Conservation (phyloP, 2,888 invertebrate species). For the Stenoptilia bipunctidactyla region DNA sequence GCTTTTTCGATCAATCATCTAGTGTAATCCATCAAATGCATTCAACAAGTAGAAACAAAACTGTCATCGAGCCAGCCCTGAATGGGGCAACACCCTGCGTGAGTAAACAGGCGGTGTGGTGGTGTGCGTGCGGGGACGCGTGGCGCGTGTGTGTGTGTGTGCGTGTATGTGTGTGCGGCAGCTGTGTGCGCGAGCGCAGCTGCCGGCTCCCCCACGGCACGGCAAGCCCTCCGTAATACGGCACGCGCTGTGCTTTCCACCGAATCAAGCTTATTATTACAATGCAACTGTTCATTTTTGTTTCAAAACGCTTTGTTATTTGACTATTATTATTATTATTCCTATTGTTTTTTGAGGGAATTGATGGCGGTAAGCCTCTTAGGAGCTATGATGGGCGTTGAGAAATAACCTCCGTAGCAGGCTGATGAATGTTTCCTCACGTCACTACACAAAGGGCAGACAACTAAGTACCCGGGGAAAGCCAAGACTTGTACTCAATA, state of each 20-base stretch:
- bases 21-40: conserved; percentile 58
- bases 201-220: conserved; percentile 42
- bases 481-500: neutral
- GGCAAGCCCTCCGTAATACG: conserved; percentile 43
- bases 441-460: no score
- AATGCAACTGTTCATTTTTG: conserved; percentile 34
- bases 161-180: conserved; percentile 15
- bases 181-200: conserved; percentile 34
- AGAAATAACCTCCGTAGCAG: no score
- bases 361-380: no score
- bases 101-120: conserved; percentile 28
- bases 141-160: conserved; percentile 20
- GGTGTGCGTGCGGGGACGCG: conserved; percentile 17
- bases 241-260: conserved; percentile 65
- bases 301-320: conserved; percentile 47
- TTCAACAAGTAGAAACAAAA: conserved; percentile 71
- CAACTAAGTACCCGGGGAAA: neutral
- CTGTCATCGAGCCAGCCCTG: conserved; percentile 49
- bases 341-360: neutral
- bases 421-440: no score
- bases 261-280: conserved; percentile 48
- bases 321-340: conserved; percentile 8
- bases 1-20: conserved; percentile 52
- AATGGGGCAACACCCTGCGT: conserved; percentile 46
- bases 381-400: no score